Conservation (phyloP, 1,140 invertebrate species). For the Cydia amplana region DNA sequence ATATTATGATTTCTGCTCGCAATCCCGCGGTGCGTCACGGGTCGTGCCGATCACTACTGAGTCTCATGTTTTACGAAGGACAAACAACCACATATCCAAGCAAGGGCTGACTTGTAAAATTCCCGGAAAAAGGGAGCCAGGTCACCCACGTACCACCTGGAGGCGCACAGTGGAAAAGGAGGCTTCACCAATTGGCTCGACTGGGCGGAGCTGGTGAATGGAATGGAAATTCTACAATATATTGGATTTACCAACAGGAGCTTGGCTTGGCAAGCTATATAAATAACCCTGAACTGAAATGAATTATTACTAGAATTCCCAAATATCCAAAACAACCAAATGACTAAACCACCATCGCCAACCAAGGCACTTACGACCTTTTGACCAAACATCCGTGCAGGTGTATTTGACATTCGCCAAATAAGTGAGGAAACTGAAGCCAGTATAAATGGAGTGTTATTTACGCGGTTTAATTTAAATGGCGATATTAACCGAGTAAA, state of each 20-base stretch:
- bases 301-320: not conserved
- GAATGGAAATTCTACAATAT: too few species aligned
- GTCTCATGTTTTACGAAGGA: too few species aligned
- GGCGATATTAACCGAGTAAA: not conserved
- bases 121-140: too few species aligned
- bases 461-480: not conserved
- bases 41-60: too few species aligned
- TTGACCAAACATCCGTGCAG: not conserved
- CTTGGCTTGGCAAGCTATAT: not conserved
- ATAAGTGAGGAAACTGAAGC: not conserved
- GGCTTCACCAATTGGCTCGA: too few species aligned
- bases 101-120: too few species aligned
- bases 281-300: not conserved
- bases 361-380: not conserved
- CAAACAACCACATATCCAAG: too few species aligned
- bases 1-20: too few species aligned
- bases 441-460: not conserved
- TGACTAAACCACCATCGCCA: not conserved
- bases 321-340: not conserved
- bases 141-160: too few species aligned
- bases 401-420: constrained; percentile 3
- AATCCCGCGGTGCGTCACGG: too few species aligned
- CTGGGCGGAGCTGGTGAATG: too few species aligned
- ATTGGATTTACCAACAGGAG: not conserved
- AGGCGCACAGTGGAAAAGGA: too few species aligned